Conservation (phyloP, 2,797 vertebrate species). For the Poeciliopsis infans region DNA sequence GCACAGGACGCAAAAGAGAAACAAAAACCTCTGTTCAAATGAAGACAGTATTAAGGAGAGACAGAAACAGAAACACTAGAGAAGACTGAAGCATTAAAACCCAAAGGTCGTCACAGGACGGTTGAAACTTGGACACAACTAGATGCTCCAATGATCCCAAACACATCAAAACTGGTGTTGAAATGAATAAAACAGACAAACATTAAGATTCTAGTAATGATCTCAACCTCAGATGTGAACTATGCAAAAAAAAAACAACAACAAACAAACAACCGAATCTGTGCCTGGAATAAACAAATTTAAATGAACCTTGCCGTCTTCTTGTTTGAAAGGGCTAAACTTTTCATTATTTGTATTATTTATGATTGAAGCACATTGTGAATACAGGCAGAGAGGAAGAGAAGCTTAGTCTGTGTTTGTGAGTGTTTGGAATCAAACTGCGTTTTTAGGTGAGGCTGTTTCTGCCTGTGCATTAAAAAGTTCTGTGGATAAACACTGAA, state of each 20-base stretch:
- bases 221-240: neutral
- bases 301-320: neutral
- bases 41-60: neutral
- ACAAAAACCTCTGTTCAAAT: neutral
- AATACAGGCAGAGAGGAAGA: conserved; percentile 27
- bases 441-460: conserved; percentile 13
- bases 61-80: neutral
- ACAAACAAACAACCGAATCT: neutral
- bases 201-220: neutral
- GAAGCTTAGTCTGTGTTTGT: conserved; percentile 20
- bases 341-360: conserved; percentile 18
- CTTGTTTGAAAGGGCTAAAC: conserved; percentile 11
- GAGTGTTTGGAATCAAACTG: conserved; percentile 29
- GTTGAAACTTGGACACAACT: neutral
- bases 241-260: neutral
- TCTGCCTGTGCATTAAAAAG: conserved; percentile 25
- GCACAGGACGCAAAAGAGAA: neutral
- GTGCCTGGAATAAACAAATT: neutral
- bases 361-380: conserved; percentile 28
- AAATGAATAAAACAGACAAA: neutral
- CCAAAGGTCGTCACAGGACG: neutral
- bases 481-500: conserved; percentile 41
- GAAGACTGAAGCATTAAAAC: neutral
- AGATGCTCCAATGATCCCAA: neutral
- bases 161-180: neutral